A percentile compares a stretch with the other conserved stretches of the same genome.
Conservation (phyloP, 2,113 vertebrate genomes). For the Chaetodon auriga region DNA sequence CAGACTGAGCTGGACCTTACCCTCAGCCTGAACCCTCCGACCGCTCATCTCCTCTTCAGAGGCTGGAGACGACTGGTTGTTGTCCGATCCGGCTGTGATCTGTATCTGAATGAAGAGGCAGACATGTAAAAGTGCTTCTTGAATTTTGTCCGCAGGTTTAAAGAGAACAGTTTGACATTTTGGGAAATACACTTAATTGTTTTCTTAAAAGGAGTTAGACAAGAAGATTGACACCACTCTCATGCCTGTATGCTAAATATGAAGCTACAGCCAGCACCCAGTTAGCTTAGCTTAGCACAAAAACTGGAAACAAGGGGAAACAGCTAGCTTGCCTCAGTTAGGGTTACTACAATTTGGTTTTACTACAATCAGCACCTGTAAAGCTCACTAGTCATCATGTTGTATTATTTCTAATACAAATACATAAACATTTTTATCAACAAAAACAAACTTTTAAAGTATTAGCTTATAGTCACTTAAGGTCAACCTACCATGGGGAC, state of each 20-base stretch:
- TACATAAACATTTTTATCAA: too few relatives aligned
- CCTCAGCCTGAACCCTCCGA: slow-evolving; percentile 71
- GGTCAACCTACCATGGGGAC: not conserved
- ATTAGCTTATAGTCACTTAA: too few relatives aligned
- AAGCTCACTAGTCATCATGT: too few relatives aligned
- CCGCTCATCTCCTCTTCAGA: slow-evolving; percentile 27
- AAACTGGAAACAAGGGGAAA: not conserved
- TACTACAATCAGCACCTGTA: not conserved
- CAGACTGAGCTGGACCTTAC: slow-evolving; percentile 92
- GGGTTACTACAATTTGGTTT: not conserved
- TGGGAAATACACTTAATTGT: too few relatives aligned
- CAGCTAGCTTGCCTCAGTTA: not conserved
- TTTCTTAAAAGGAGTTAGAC: too few relatives aligned
- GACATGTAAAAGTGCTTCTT: too few relatives aligned
- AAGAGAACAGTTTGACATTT: too few relatives aligned
- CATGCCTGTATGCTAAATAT: too few relatives aligned
- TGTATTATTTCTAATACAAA: too few relatives aligned
- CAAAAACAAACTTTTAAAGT: not conserved
- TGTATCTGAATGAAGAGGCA: not conserved
- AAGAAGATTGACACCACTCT: too few relatives aligned
- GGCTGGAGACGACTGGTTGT: not conserved
- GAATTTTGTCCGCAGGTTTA: too few relatives aligned
- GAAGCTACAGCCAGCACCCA: too few relatives aligned
- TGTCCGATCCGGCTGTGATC: not conserved
- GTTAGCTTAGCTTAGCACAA: not conserved